Conservation (phyloP, 2,113 vertebrate genomes). For the Cathartes aura region DNA sequence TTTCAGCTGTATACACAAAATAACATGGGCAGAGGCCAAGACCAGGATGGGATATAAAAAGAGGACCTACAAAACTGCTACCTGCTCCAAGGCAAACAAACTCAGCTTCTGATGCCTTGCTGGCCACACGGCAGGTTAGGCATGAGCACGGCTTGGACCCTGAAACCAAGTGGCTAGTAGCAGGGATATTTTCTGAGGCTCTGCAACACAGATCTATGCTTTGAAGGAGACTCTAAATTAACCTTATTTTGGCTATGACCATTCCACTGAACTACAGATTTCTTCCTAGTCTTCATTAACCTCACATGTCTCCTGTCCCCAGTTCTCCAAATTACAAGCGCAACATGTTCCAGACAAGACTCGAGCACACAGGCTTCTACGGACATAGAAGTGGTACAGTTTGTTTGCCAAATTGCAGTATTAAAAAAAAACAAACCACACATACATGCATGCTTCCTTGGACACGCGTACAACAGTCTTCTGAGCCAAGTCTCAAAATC, state of each 20-base stretch:
- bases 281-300: background rate
- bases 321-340: background rate
- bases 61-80: background rate
- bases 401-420: background rate
- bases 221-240: background rate
- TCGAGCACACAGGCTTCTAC: background rate
- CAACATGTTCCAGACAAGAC: background rate
- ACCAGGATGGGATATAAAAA: background rate
- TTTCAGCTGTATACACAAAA: background rate
- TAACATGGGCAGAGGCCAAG: background rate
- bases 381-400: background rate
- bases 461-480: rapidly evolving
- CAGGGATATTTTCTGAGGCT: background rate
- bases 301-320: background rate
- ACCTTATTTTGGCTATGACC: background rate
- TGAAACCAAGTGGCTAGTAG: background rate
- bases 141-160: background rate
- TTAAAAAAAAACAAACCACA: background rate
- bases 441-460: background rate
- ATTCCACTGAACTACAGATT: background rate
- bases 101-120: background rate
- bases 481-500: background rate
- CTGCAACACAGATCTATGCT: background rate
- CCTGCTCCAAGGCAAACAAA: background rate
- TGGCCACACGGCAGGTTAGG: background rate